Evolutionary conservation across 2,888 invertebrate species (phyloP).

Genomic region (Thera obeliscata): DNA sequence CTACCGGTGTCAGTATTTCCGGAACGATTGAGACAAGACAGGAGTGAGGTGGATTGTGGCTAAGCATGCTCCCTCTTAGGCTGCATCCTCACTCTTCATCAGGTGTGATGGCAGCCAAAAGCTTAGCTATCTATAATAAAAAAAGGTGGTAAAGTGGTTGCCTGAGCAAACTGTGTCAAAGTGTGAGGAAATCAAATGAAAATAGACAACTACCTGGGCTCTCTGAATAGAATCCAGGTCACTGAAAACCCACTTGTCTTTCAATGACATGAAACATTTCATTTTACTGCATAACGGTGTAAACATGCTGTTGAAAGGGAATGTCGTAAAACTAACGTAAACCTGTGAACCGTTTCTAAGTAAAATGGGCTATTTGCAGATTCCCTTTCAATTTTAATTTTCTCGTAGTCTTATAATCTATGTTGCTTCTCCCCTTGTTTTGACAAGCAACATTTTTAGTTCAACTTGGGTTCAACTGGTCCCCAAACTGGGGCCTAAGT

Average conservation of each 20-base stretch:
- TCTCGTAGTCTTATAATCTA: slow-evolving; percentile 29
- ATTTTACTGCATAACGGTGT: slow-evolving; percentile 21
- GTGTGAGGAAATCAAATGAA: slow-evolving; percentile 63
- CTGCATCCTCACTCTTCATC: no score
- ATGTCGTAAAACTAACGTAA: slow-evolving; percentile 25
- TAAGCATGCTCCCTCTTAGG: no score
- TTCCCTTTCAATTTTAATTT: slow-evolving; percentile 31
- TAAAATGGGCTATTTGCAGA: slow-evolving; percentile 17
- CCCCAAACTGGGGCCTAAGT: no score
- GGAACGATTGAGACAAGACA: no score
- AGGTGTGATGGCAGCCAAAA: no score
- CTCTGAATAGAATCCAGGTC: slow-evolving; percentile 61
- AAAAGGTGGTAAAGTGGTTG: slow-evolving; percentile 22
- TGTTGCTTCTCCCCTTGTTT: slow-evolving; percentile 42
- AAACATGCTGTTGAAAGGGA: slow-evolving; percentile 23
- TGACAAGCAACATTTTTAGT: slow-evolving; percentile 44
- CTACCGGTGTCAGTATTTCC: no score
- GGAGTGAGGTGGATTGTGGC: no score
- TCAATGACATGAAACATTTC: slow-evolving; percentile 37
- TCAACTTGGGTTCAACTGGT: slow-evolving; percentile 15
- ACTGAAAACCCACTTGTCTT: slow-evolving; percentile 33
- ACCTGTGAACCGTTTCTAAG: slow-evolving; percentile 21
- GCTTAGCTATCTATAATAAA: no score
- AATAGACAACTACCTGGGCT: slow-evolving; percentile 65
- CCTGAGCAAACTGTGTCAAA: slow-evolving; percentile 60